Evolutionary conservation across 2,113 vertebrate genomes (phyloP).

Genomic region (Ellobius talpinus): DNA sequence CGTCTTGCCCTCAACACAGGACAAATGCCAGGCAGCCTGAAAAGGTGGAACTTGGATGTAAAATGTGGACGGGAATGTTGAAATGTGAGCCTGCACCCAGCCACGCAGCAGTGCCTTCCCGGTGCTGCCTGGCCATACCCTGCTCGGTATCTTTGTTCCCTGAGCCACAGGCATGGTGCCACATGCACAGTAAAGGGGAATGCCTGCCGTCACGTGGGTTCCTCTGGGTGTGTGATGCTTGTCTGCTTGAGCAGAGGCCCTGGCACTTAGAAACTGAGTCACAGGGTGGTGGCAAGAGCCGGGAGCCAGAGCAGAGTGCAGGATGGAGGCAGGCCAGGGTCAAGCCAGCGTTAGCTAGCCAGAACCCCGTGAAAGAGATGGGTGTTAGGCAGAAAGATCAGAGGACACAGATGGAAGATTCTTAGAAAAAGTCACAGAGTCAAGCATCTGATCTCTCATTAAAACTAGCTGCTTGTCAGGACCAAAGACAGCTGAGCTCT

Average conservation of each 20-base stretch:
- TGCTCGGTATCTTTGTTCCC: background rate
- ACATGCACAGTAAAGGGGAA: background rate
- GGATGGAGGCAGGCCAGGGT: rapidly evolving
- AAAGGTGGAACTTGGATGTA: background rate
- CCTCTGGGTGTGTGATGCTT: background rate
- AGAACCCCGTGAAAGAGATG: no score
- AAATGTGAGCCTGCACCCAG: background rate
- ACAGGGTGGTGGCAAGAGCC: background rate
- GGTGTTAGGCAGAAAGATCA: background rate
- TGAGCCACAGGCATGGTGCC: background rate
- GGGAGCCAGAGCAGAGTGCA: background rate
- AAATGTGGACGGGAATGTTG: rapidly evolving
- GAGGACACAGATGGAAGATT: background rate
- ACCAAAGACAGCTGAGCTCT: background rate
- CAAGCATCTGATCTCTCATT: background rate
- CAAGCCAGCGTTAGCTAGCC: background rate
- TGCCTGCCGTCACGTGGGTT: rapidly evolving
- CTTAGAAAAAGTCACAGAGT: no score
- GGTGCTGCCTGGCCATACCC: rapidly evolving
- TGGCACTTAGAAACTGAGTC: background rate
- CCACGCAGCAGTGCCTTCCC: rapidly evolving
- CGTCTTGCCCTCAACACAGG: background rate
- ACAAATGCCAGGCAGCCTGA: background rate
- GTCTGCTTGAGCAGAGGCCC: background rate
- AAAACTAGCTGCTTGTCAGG: rapidly evolving